These are phyloP conservation scores for Papio anubis DNA, from an alignment of 2,113 vertebrate species.

Conservation along the genomic window DNA sequence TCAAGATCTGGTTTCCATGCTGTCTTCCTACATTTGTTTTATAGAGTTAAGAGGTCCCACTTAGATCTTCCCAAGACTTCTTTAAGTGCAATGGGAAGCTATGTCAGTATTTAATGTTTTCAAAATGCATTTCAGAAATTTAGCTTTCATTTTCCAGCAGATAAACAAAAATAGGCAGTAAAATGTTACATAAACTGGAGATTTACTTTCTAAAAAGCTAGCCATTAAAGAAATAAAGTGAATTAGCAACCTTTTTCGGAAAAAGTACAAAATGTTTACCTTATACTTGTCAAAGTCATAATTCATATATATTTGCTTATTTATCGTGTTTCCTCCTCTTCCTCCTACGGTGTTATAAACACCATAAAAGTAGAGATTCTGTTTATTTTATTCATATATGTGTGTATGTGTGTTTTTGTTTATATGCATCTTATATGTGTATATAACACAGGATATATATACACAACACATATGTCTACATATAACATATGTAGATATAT, in stretches of 20 bases:
- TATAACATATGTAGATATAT: neutral
- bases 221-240: neutral
- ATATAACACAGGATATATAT: neutral
- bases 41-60: neutral
- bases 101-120: neutral
- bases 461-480: neutral
- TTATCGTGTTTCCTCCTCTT: neutral
- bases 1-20: neutral
- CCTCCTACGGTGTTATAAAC: neutral
- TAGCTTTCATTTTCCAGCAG: neutral
- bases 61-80: neutral
- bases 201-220: neutral
- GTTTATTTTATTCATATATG: neutral
- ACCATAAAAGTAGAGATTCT: neutral
- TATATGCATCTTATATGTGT: neutral
- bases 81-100: neutral
- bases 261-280: neutral
- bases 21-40: neutral
- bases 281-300: neutral
- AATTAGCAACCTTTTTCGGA: neutral
- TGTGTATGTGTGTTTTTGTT: neutral
- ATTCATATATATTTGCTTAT: neutral
- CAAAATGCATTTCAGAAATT: neutral
- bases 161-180: neutral
- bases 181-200: neutral